A percentile compares a stretch with the other conserved stretches of the same genome.
Evolutionary conservation across 2,113 vertebrate genomes (phyloP).

Genomic region (Ptychochromis oligacanthus): DNA sequence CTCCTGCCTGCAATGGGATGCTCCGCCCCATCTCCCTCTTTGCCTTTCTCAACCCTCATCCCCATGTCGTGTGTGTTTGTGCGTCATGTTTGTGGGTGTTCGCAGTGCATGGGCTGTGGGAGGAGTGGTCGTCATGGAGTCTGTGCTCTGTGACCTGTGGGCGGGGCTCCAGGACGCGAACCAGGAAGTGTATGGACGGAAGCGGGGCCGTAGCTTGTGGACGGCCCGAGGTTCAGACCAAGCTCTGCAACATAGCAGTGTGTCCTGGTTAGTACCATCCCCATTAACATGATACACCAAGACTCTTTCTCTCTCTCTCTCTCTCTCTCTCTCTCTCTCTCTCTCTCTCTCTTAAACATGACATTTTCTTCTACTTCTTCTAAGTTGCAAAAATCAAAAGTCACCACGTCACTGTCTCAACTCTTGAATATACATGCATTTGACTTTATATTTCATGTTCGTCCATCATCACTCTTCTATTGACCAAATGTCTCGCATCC

Average conservation of each 20-base stretch:
- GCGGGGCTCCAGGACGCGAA: constrained; percentile 91
- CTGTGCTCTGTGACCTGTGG: constrained; percentile 96
- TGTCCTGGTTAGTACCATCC: constrained; percentile 93
- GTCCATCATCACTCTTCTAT: background rate
- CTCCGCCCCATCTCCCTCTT: constrained; percentile 2
- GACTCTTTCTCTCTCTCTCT: background rate
- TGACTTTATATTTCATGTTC: background rate
- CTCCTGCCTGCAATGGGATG: constrained; percentile 53
- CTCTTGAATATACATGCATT: background rate
- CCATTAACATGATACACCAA: constrained; percentile 59
- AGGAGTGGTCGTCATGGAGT: constrained; percentile 95
- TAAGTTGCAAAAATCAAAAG: background rate
- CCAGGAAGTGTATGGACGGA: constrained; percentile 87
- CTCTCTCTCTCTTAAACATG: constrained; percentile 3
- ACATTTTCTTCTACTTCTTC: background rate
- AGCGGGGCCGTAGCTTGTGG: constrained; percentile 83
- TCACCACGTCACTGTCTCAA: background rate
- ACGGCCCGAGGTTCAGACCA: constrained; percentile 89
- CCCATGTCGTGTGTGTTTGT: constrained; percentile 51
- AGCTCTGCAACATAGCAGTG: constrained; percentile 91
- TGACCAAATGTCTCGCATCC: background rate
- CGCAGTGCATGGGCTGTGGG: constrained; percentile 91
- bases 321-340: background rate
- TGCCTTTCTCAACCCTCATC: constrained; percentile 51
- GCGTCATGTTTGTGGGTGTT: constrained; percentile 67